A percentile compares a stretch with the other conserved stretches of the same genome.
phyloP scores from a whole-genome alignment of 2,113 vertebrate species.

The Sakesphorus luctuosus region DNA sequence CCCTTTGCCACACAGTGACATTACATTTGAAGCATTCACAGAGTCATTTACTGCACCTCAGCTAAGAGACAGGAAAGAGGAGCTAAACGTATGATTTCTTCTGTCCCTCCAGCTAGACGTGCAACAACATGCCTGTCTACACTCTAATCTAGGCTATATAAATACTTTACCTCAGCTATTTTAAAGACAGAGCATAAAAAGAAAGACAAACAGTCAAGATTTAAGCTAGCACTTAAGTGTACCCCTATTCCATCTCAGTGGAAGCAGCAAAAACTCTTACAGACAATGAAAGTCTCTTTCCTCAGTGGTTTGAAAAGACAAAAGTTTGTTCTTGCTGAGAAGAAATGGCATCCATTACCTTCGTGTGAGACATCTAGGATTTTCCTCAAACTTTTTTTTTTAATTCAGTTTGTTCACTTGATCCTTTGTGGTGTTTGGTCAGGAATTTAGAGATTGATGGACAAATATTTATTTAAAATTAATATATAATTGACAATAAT shows the following conservation, averaged over 20 bases:
- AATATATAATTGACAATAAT: not conserved
- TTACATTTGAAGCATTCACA: not conserved
- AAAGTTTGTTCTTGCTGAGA: not conserved
- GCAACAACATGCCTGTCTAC: constrained; percentile 47
- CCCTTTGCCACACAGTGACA: not conserved
- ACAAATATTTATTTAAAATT: not conserved
- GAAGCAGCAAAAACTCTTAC: not conserved
- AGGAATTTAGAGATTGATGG: not conserved
- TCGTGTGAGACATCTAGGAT: not conserved
- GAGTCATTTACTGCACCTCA: constrained; percentile 33
- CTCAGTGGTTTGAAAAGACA: not conserved
- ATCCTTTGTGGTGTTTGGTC: not conserved
- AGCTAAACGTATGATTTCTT: constrained; percentile 47
- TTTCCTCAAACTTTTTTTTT: not conserved
- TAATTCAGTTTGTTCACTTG: not conserved
- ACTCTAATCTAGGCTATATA: constrained; percentile 35
- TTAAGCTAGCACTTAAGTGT: not conserved
- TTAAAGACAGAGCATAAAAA: constrained; percentile 17
- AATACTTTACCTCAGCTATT: constrained; percentile 42
- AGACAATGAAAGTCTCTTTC: not conserved
- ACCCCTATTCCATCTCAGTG: not conserved
- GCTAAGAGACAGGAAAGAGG: constrained; percentile 6
- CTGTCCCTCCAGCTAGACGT: constrained; percentile 49
- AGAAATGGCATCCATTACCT: not conserved
- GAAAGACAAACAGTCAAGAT: constrained; percentile 21